Conservation (phyloP, 2,113 vertebrate genomes). For the Nymphicus hollandicus region DNA sequence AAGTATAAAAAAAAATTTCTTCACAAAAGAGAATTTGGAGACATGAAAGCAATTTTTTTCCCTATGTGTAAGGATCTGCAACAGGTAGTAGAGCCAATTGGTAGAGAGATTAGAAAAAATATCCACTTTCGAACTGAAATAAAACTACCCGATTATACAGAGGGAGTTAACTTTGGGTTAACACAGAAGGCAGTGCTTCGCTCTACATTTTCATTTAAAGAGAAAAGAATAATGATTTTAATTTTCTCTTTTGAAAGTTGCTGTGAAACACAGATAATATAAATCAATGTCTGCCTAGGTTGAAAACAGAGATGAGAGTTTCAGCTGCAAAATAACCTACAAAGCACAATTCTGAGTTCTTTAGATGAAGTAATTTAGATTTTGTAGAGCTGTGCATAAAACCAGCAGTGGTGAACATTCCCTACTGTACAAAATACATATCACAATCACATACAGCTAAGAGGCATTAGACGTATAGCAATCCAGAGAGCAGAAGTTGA, state of each 20-base stretch:
- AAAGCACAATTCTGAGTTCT: not conserved
- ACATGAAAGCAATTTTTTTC: not conserved
- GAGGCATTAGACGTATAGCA: not conserved
- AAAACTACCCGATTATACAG: not conserved
- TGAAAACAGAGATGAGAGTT: not conserved
- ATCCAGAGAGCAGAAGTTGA: not conserved
- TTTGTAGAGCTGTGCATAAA: fast-evolving
- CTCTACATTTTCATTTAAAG: not conserved
- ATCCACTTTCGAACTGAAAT: not conserved
- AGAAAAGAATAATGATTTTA: not conserved
- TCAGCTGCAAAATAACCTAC: not conserved
- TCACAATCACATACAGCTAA: not conserved
- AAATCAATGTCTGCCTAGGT: not conserved
- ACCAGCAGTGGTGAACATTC: not conserved
- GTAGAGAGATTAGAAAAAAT: not conserved
- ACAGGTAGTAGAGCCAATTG: not conserved
- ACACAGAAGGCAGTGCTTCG: not conserved
- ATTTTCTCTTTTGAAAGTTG: not conserved
- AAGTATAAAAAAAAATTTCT: not conserved
- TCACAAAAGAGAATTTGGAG: not conserved
- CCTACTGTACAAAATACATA: not conserved
- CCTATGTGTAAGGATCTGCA: not conserved
- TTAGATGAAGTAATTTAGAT: not conserved
- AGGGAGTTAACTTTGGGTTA: not conserved
- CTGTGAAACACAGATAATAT: not conserved